These are phyloP conservation scores for Takifugu bimaculatus DNA, from an alignment of 2,113 vertebrate species.

Conservation along the genomic window DNA sequence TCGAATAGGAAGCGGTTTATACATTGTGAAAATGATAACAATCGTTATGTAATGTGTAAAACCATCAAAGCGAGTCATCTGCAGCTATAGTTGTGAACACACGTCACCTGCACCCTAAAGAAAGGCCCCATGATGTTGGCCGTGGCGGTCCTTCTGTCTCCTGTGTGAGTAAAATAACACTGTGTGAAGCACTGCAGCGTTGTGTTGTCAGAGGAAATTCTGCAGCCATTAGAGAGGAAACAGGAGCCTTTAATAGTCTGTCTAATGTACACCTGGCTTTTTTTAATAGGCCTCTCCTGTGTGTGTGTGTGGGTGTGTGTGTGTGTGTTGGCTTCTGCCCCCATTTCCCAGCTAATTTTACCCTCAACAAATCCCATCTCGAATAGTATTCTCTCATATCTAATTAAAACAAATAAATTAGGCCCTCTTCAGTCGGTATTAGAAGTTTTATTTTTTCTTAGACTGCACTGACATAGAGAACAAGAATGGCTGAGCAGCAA, in stretches of 20 bases:
- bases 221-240: conserved; percentile 66
- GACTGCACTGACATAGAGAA: conserved; percentile 21
- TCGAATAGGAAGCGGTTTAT: not conserved
- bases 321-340: conserved; percentile 16
- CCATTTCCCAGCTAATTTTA: conserved; percentile 29
- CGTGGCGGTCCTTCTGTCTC: conserved; percentile 22
- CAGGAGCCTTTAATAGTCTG: conserved; percentile 66
- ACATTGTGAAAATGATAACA: too few species aligned
- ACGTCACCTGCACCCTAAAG: not conserved
- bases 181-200: conserved; percentile 27
- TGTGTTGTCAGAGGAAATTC: conserved; percentile 40
- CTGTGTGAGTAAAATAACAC: conserved; percentile 28
- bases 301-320: conserved; percentile 25
- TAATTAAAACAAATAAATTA: too few species aligned
- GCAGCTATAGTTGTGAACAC: not conserved
- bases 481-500: conserved; percentile 7
- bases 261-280: conserved; percentile 67
- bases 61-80: conserved; percentile 2
- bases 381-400: conserved; percentile 25
- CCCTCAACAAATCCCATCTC: conserved; percentile 16
- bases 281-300: conserved; percentile 51
- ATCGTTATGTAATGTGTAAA: not conserved
- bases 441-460: conserved; percentile 26
- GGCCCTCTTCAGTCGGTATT: too few species aligned
- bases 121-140: conserved; percentile 6